These are phyloP conservation scores for Desmodus rotundus DNA, from an alignment of 2,113 vertebrate species.

Conservation along the genomic window DNA sequence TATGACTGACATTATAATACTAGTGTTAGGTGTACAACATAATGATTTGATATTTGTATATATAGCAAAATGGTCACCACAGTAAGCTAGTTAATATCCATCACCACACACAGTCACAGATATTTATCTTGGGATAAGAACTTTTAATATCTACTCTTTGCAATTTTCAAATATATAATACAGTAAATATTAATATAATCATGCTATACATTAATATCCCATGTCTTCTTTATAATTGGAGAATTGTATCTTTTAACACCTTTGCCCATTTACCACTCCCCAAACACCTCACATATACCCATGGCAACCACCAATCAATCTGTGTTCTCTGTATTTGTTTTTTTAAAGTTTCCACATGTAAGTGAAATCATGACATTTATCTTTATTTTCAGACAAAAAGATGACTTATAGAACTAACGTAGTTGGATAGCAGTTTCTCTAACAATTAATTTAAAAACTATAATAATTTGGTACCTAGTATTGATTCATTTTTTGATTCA, in stretches of 20 bases:
- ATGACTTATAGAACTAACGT: neutral
- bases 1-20: neutral
- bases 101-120: neutral
- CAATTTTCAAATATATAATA: neutral
- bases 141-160: neutral
- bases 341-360: neutral
- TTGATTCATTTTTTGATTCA: neutral
- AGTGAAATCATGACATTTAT: neutral
- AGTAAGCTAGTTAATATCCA: neutral
- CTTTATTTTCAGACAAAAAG: conserved; percentile 15
- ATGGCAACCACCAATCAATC: neutral
- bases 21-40: neutral
- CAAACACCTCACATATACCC: neutral
- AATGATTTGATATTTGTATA: neutral
- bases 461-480: neutral
- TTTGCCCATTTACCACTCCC: neutral
- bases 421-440: neutral
- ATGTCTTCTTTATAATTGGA: neutral
- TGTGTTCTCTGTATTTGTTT: neutral
- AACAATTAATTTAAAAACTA: conserved; percentile 24
- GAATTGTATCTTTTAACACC: neutral
- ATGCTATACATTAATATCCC: neutral
- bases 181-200: neutral
- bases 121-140: neutral
- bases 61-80: neutral